Base-by-base conservation (phyloP, 2,888 invertebrate genomes). In the Sarcophaga rosellei region DNA sequence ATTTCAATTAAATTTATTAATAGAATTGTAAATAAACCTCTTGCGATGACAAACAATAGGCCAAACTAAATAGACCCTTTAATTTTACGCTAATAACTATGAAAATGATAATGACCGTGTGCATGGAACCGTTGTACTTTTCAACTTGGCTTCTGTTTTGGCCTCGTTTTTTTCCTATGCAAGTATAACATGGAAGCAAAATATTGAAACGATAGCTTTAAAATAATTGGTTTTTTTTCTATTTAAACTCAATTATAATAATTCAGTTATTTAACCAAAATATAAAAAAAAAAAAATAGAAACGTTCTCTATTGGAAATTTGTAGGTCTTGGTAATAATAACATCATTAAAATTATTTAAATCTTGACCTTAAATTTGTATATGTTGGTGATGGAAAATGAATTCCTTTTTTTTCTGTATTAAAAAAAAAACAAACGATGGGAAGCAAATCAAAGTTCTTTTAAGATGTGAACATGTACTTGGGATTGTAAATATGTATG, bases 91-190 rank as follows among this genome's bases (percentile, higher is more conserved):
- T 44, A n/a, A 10, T 65, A 17, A 15, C 21, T n/a, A 25, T 25
- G 23, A 65, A 65, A 65, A 65, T 65, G 35, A 65, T 65, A 65
- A 65, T 65, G 65, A 65, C 65, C 65, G 35, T 65, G 65, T n/a
- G 17, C 53, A 53, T 53, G 2, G 17, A 53, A 53, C 53, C 12
- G 53, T 53, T 53, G 17, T 17, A 53, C 12, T 53, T 53, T 35
- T 35, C 35, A 17, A 53, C 12, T 53, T 53, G 53, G 53, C 53
- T 53, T 53, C 53, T 15, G 53, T 53, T 53, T 53, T 53, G 53
- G 53, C 53, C 53, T 53, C 17, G 53, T 53, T 53, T 17, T 53
- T 12, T 53, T n/a, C n/a, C 4, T 15, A 53, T 53, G 53, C 53
- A 53, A 53, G 53, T 53, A 17, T 53, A 53, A 53, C 53, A 53